Base-by-base conservation (phyloP, 2,797 vertebrate species). In the Diglossa cyanea region DNA sequence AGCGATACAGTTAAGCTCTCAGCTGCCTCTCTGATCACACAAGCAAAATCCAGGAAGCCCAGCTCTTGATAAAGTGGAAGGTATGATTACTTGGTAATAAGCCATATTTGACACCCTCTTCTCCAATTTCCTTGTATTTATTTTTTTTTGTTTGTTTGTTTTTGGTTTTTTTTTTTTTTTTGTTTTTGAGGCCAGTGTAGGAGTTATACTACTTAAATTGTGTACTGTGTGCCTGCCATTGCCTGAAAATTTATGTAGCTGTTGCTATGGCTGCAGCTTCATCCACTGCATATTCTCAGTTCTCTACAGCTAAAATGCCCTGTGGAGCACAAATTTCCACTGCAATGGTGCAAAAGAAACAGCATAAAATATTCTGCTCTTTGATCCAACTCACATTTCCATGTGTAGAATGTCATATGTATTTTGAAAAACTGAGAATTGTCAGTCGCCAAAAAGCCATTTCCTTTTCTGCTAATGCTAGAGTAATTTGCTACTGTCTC, bases 241-340 rank as follows among this genome's bases (percentile, higher is more conserved):
- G 86, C 67, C 77, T 80, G 91, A 72, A 95, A 96, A 93, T 68
- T 62, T 90, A 90, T 91, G 68, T 93, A 90, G 91, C 95, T 86
- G 93, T 97, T 97, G 91, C 92, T 90, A 94, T 94, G 93, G 68
- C 71, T 96, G 58, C 94, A 83, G 62, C 86, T 89, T 94, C 85
- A 90, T 74, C 79, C 84, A 77, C 82, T 92, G 63, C 86, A 88
- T 92, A 93, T 77, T 90, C 85, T 93, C 77, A 66, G 45, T 24
- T 86, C 93, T 93, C 80, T 71, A 93, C 44, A 93, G 53, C 45
- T 96, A 92, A 88, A 96, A 91, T 62, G 72, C 95, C 72, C 93
- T n/a, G 39, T 65, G 58, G 81, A 93, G 85, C 80, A 95, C 88
- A 94, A 73, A 96, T 97, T 95, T 96, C 63, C 45, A 94, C 87